These are phyloP conservation scores for Siniperca chuatsi DNA, from an alignment of 2,113 vertebrate species.

Conservation along the genomic window DNA sequence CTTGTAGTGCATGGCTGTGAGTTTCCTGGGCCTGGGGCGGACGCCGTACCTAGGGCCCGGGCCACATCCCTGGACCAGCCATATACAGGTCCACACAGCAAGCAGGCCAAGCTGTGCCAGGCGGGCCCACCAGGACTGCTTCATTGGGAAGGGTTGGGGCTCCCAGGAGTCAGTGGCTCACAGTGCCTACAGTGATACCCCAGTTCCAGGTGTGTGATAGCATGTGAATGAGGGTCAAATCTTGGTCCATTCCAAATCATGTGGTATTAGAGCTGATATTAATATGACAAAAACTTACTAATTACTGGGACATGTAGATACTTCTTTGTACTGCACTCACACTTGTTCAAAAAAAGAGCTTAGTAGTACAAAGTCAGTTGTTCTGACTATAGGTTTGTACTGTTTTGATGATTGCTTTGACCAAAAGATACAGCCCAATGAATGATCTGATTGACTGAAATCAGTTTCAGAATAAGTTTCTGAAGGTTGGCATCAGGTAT, in stretches of 20 bases:
- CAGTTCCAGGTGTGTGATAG: conserved; percentile 69
- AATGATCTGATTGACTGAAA: conserved; percentile 10
- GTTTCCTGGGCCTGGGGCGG: conserved; percentile 89
- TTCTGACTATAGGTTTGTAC: background rate
- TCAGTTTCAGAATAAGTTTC: background rate
- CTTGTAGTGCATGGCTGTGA: conserved; percentile 93
- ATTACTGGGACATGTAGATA: conserved; percentile 5
- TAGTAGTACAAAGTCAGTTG: background rate
- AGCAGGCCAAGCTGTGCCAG: conserved; percentile 83
- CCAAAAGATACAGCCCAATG: background rate
- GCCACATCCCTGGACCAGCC: conserved; percentile 90
- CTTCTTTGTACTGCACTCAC: background rate
- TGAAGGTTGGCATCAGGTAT: conserved; percentile 21
- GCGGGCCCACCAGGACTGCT: conserved; percentile 82
- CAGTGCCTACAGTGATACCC: conserved; percentile 61
- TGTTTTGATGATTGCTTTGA: background rate
- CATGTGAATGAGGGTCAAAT: conserved; percentile 71
- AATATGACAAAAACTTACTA: conserved; percentile 6
- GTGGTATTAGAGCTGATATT: conserved; percentile 24
- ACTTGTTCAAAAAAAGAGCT: background rate
- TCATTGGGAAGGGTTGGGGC: conserved; percentile 82
- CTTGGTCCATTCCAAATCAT: conserved; percentile 77
- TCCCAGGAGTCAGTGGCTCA: conserved; percentile 72
- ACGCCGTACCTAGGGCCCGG: conserved; percentile 90
- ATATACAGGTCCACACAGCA: conserved; percentile 83